Evolutionary conservation across 1,140 invertebrate genomes (phyloP).

Genomic region (Trypoxylus dichotomus): DNA sequence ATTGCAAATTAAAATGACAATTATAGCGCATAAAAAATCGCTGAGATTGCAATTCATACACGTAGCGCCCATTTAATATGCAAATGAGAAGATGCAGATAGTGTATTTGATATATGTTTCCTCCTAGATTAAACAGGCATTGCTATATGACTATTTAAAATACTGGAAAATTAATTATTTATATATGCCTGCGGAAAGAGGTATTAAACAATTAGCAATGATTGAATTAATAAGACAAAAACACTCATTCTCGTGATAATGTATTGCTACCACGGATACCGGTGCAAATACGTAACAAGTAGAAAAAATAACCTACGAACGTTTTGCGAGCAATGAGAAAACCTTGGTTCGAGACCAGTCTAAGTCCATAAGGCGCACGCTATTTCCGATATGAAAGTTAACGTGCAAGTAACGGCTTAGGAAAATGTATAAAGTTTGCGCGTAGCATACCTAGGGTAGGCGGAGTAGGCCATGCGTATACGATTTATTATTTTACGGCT

Average conservation of each 20-base stretch:
- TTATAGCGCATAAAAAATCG: neutral
- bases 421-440: neutral
- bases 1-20: slow-evolving; percentile 14
- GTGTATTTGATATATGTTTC: neutral
- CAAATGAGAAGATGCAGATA: neutral
- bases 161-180: neutral
- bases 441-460: neutral
- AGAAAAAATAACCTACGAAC: neutral
- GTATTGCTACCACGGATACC: neutral
- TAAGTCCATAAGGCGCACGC: neutral
- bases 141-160: neutral
- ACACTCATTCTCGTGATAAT: neutral
- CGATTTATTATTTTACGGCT: slow-evolving; percentile 14
- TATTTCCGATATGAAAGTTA: slow-evolving; percentile 20
- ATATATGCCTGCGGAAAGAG: neutral
- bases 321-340: neutral
- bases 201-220: neutral
- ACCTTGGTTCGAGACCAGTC: neutral
- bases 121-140: neutral
- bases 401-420: neutral
- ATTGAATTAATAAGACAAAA: neutral
- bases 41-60: neutral
- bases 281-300: neutral
- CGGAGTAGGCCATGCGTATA: slow-evolving; percentile 22
- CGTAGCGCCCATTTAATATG: slow-evolving; percentile 5